A percentile compares a stretch with the other conserved stretches of the same genome.
phyloP scores from a whole-genome alignment of 2,113 vertebrate genomes.

The Nycticebus coucang region DNA sequence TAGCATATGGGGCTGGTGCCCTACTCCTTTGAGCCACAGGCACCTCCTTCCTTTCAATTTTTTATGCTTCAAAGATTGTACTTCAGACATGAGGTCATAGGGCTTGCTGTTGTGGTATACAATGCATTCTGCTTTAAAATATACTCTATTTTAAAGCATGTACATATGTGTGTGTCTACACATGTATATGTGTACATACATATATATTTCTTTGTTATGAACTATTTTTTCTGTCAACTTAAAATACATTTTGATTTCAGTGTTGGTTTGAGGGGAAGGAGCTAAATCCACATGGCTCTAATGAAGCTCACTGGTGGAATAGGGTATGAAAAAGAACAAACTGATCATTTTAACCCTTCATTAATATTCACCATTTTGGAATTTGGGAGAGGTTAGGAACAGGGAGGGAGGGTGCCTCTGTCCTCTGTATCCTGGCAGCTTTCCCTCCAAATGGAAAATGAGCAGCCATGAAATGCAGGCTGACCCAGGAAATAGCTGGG shows the following conservation, averaged over 20 bases:
- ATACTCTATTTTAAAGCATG: neutral
- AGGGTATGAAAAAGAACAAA: neutral
- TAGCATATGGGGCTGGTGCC: no score
- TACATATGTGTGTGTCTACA: neutral
- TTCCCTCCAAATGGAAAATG: neutral
- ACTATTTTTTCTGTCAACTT: neutral
- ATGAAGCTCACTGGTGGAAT: neutral
- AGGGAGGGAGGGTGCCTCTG: neutral
- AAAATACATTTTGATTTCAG: neutral
- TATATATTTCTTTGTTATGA: neutral
- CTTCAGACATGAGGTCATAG: neutral
- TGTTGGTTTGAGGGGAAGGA: neutral
- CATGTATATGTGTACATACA: neutral
- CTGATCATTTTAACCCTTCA: neutral
- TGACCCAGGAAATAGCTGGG: constrained; percentile 45
- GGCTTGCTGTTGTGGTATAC: neutral
- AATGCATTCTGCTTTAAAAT: constrained; percentile 22
- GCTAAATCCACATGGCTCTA: constrained; percentile 2
- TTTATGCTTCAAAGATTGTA: neutral
- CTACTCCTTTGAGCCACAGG: no score
- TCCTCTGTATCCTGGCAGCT: neutral
- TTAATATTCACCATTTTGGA: neutral
- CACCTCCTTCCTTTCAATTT: neutral
- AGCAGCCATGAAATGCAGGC: constrained; percentile 48
- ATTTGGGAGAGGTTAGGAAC: neutral